Percentiles rank a stretch among this genome's conserved stretches.
Evolutionary conservation across 2,797 vertebrate genomes (phyloP).

Genomic region (Enteromius radiatus): DNA sequence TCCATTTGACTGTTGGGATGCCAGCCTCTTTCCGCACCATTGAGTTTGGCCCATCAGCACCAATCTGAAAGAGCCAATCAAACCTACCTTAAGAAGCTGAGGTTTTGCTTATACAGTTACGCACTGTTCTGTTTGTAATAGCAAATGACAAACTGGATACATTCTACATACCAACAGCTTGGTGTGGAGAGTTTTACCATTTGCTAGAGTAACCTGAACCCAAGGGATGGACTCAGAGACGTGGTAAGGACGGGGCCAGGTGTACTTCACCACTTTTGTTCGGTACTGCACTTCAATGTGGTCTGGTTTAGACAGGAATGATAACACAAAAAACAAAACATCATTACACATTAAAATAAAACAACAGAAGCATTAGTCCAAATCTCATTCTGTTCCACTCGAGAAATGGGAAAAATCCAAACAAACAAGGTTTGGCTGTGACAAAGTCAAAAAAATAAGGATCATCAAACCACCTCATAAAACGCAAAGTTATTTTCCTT

Average conservation of each 20-base stretch:
- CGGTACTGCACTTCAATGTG: conserved; percentile 89
- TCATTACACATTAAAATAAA: neutral
- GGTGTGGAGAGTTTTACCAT: conserved; percentile 88
- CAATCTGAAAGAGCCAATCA: conserved; percentile 81
- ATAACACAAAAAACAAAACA: conserved; percentile 53
- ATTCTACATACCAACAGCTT: conserved; percentile 89
- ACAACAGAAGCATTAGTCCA: neutral
- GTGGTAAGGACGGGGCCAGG: conserved; percentile 85
- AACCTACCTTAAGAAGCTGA: neutral
- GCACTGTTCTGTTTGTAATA: neutral
- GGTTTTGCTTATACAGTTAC: neutral
- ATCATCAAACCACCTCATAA: conserved; percentile 74
- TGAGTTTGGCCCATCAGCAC: conserved; percentile 94
- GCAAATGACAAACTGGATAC: neutral
- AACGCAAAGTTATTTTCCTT: conserved; percentile 72
- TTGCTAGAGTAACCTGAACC: conserved; percentile 90
- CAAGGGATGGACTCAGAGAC: conserved; percentile 84
- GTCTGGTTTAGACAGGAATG: conserved; percentile 75
- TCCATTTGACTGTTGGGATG: conserved; percentile 89
- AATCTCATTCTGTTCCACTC: neutral
- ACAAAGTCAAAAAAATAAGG: conserved; percentile 63
- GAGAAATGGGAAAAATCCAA: conserved; percentile 37
- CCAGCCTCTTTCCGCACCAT: conserved; percentile 85
- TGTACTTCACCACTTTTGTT: conserved; percentile 87
- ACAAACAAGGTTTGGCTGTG: conserved; percentile 62